Evolutionary conservation across 2,888 invertebrate genomes (phyloP).

Genomic region (Orthosia incerta): DNA sequence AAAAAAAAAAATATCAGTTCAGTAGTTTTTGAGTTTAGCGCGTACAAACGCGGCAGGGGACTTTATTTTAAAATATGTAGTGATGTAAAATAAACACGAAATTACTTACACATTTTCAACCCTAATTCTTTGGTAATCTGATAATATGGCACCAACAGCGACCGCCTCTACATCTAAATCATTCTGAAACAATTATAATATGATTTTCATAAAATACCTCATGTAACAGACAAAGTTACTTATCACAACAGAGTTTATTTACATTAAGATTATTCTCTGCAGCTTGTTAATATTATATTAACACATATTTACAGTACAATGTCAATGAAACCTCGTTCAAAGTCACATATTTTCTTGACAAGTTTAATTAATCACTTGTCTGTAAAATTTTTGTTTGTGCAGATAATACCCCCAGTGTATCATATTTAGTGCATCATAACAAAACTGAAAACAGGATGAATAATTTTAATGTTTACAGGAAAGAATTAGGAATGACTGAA

Average conservation of each 20-base stretch:
- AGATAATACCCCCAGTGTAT: constrained; percentile 4
- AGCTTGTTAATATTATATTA: constrained; percentile 46
- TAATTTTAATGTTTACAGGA: constrained; percentile 3
- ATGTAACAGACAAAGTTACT: constrained; percentile 5
- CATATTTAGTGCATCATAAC: neutral
- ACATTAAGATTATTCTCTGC: constrained; percentile 44
- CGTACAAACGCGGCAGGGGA: too few species aligned
- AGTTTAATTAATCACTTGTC: constrained; percentile 27
- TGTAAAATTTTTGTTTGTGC: constrained; percentile 2
- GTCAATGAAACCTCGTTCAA: constrained; percentile 58
- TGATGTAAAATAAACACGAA: neutral
- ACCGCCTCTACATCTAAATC: constrained; percentile 96
- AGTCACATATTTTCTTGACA: constrained; percentile 42
- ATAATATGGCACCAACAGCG: constrained; percentile 99
- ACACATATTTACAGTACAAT: constrained; percentile 57
- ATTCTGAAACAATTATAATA: constrained; percentile 87
- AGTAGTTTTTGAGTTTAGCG: too few species aligned
- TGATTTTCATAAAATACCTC: constrained; percentile 16
- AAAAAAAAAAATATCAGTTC: too few species aligned
- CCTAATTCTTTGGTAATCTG: constrained; percentile 99
- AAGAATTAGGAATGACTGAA: constrained; percentile 2
- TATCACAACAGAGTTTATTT: constrained; percentile 44
- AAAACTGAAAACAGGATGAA: constrained; percentile 15
- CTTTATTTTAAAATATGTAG: neutral
- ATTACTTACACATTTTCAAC: constrained; percentile 98